These are phyloP conservation scores for Cheilosia urbana DNA, from an alignment of 2,888 invertebrate species.

Conservation along the genomic window DNA sequence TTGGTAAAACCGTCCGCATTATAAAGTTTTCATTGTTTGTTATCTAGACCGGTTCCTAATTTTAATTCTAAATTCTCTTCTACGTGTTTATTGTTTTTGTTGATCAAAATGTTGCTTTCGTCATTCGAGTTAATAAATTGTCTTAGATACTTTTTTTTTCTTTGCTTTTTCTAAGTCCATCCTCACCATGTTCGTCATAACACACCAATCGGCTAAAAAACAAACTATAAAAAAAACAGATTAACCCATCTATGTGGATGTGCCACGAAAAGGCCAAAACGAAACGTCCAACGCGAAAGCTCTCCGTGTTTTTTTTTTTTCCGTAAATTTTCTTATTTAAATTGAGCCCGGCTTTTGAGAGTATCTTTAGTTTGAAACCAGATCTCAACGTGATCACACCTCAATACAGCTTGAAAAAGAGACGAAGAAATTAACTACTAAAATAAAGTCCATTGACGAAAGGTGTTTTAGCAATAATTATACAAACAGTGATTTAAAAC, in stretches of 20 bases:
- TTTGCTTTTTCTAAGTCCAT: constrained; percentile 39
- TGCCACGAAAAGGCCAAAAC: constrained; percentile 3
- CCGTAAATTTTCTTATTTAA: constrained; percentile 66
- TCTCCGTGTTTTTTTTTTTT: constrained; percentile 16
- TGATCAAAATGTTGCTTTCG: constrained; percentile 50
- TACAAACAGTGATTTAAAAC: constrained; percentile 7
- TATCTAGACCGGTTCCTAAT: constrained; percentile 68
- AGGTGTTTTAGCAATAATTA: constrained; percentile 13
- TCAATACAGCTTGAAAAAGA: constrained; percentile 12
- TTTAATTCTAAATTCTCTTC: constrained; percentile 53
- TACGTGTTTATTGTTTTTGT: constrained; percentile 38
- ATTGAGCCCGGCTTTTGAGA: constrained; percentile 60
- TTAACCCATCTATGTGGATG: background rate
- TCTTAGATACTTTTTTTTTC: constrained; percentile 12
- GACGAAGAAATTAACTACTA: constrained; percentile 11
- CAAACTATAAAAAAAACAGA: background rate
- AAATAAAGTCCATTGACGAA: constrained; percentile 10
- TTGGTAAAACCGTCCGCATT: constrained; percentile 57
- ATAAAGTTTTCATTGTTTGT: constrained; percentile 45
- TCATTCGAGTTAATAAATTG: constrained; percentile 61
- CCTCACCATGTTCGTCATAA: constrained; percentile 53
- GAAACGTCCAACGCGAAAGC: constrained; percentile 42
- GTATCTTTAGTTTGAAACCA: constrained; percentile 73
- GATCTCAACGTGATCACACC: constrained; percentile 65
- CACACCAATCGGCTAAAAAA: constrained; percentile 37